Evolutionary conservation across 2,113 vertebrate genomes (phyloP), one percentile per base, ranked within the genome.

Genomic region (Pagrus major): DNA sequence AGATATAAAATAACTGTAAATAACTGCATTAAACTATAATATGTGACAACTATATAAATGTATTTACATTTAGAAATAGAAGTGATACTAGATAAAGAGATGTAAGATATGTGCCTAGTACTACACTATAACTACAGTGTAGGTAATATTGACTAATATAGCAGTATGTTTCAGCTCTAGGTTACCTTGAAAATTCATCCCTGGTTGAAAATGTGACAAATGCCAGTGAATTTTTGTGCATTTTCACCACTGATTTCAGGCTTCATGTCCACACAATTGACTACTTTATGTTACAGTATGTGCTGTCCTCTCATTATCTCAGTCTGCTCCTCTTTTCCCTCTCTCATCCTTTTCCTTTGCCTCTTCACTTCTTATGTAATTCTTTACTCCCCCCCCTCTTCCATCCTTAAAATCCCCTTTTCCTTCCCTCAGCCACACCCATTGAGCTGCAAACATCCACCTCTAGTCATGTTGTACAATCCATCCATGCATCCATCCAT

Each of bases 321-420:
- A 31, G 20, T 27, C 46, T 54, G 41, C 2, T 3, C 51, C 39
- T 66, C 42, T 55, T 16, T 46, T 54, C 44, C 52, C 63, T 25
- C 18, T 35, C 59, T 73, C 20, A 39, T 67, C 29, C 37, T 41
- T 51, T 71, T 23, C 35, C 29, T 33, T 76, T 58, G 10, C 46
- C 58, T 73, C 31, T 35, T 76, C 9, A 16, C 42, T 33, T 60
- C 41, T 83, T 76, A 81, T 44, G 59, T 41, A 58, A 88, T 37
- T 44, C n/a, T 41, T 71, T 18, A n/a, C 23, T 42, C 47, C 69
- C 52, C n/a, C 23, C 21, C 39, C 18, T 15, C 37, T 23, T 58
- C 29, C 25, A 52, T 51, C 31, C 44, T 46, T 59, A 35, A 76
- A 80, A 61, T 60, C 27, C 54, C 29, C 42, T 47, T 74, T 81